Base-by-base conservation (phyloP, 2,888 invertebrate species). In the Lysandra bellargus region DNA sequence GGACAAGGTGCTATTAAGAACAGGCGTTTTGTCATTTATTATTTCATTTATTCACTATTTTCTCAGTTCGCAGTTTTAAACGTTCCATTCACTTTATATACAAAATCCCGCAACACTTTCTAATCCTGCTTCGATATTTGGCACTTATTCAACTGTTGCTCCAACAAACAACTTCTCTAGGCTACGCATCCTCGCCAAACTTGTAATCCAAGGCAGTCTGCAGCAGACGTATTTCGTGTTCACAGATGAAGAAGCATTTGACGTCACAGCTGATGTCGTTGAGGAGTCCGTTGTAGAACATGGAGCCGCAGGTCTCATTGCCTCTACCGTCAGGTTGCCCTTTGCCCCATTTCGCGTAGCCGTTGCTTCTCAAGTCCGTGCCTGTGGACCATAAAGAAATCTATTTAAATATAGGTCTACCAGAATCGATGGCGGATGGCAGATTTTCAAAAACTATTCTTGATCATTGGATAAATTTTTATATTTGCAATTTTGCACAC, bases 171-270 rank as follows among this genome's bases (percentile, higher is more conserved):
- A 49, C 49, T 49, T 23, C 23, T 64, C 23, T 12, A 64, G 30
- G 64, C 12, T 33, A 75, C 61, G 74, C 40, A 17, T 79, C 75
- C 30, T 79, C 79, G 30, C 84, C 83, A 80, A 83, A 83, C 81
- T 84, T 83, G 33, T 83, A 81, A 4, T 81, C 82, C 40, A 85
- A 77, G 9, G 75, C 80, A 23, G 81, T 78, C 14, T 64, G 79
- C 6, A 84, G 81, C 5, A 82, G 33, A 6, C 80, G 79, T 75
- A 89, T 84, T 57, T 92, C 92, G 79, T 89, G 90, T 84, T 93
- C 93, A 80, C 93, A 93, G 61, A 93, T 90, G 80, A 90, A 93
- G 84, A 89, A 89, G 81, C 88, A 86, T 44, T 79, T 69, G 69
- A 40, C 82, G 0, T 83, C 81, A 80, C 93, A 93, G 44, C 82